Percentiles rank a stretch among this genome's conserved stretches.
These are phyloP conservation scores for Drosophila quadrilineata DNA, from an alignment of 1,140 invertebrate genomes.

Conservation along the genomic window DNA sequence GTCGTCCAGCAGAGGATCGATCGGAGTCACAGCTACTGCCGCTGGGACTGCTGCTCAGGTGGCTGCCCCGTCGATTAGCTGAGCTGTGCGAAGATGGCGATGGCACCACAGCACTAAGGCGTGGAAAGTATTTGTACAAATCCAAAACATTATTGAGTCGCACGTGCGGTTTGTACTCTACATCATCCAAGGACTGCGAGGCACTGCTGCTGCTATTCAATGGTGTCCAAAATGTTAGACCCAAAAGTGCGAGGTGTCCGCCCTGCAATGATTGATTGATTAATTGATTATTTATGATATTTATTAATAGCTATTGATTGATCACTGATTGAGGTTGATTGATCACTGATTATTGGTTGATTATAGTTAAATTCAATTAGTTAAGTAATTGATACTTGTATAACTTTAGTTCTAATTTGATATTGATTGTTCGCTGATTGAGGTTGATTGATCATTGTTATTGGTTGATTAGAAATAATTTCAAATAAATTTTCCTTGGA, in stretches of 20 bases:
- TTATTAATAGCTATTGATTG: no score
- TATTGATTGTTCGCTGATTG: no score
- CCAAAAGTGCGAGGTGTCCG: slow-evolving; percentile 88
- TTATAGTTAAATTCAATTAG: no score
- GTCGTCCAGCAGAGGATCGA: not conserved
- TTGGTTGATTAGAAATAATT: no score
- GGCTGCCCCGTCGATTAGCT: slow-evolving; percentile 53
- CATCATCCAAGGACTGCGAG: slow-evolving; percentile 54
- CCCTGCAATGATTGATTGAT: no score
- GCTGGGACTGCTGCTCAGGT: slow-evolving; percentile 32
- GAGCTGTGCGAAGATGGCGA: slow-evolving; percentile 6
- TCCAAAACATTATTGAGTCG: slow-evolving; percentile 69
- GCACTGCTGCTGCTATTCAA: slow-evolving; percentile 69
- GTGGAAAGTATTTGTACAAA: slow-evolving; percentile 73
- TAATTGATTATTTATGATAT: no score
- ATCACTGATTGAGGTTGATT: no score
- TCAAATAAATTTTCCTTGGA: no score
- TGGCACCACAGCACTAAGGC: slow-evolving; percentile 35
- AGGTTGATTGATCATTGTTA: no score
- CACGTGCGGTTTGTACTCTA: slow-evolving; percentile 62
- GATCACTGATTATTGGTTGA: no score
- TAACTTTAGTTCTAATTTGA: no score
- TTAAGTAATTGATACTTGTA: no score
- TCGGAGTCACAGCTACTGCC: not conserved
- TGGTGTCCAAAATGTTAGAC: slow-evolving; percentile 90